These are phyloP conservation scores for Amphiura filiformis DNA, from an alignment of 35 echinoderm and acorn worm genomes.

Conservation along the genomic window DNA sequence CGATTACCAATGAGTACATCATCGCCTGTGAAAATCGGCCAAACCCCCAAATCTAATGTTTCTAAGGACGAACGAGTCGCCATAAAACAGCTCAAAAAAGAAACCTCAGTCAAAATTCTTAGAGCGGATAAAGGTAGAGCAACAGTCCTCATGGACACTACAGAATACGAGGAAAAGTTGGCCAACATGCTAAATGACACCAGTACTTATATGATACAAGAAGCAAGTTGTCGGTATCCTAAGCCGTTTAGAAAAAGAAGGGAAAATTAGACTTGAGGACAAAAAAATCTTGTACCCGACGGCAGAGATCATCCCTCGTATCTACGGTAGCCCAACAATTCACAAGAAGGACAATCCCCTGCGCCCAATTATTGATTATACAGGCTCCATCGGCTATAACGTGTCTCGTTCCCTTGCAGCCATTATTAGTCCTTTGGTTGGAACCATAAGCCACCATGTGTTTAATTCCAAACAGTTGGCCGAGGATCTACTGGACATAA, in stretches of 20 bases:
- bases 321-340: neutral
- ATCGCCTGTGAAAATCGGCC: neutral
- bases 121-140: neutral
- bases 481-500: no score
- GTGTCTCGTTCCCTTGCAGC: neutral
- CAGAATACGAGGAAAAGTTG: neutral
- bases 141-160: neutral
- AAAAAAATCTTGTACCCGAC: neutral
- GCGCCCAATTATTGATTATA: neutral
- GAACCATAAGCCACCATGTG: no score
- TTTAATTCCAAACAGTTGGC: no score
- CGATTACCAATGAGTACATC: neutral
- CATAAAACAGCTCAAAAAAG: neutral
- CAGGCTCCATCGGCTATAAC: neutral
- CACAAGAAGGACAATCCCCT: neutral
- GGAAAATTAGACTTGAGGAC: neutral
- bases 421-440: neutral
- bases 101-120: neutral
- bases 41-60: neutral
- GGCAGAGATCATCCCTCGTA: neutral
- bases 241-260: neutral
- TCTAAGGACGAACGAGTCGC: neutral
- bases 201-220: neutral
- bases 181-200: neutral
- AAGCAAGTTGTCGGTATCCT: neutral